Base-by-base conservation (phyloP, 2,888 invertebrate species). In the Drosophila dives region DNA sequence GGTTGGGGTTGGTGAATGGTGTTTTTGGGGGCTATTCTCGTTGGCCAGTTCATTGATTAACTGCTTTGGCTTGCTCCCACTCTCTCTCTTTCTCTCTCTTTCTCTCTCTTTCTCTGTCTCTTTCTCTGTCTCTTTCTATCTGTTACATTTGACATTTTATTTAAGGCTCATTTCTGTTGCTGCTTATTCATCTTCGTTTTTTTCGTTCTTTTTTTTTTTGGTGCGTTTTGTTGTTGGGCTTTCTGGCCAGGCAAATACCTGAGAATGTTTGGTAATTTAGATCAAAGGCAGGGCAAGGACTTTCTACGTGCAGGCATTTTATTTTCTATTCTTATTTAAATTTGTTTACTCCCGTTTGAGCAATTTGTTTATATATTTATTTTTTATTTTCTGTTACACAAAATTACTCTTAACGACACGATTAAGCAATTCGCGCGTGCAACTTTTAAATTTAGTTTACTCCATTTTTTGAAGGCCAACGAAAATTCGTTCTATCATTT, bases 211-310 rank as follows among this genome's bases (percentile, higher is more conserved):
- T 34, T 34, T 34, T 11, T 51, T n/a, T 61, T 48, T 56, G 51
- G 60, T 50, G 69, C 32, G 48, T 76, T 55, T 67, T 71, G 64
- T 76, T 78, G 72, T 72, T 78, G 68, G 75, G 66, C 70, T 76
- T 79, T 66, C 71, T 73, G 64, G 26, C 36, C 20, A 1, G 29
- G 32, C 20, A 84, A 86, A 86, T 86, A 86, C 85, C 85, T 89
- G 89, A 86, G 86, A 89, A 86, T 86, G 84, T 77, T 83, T 79
- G 89, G 71, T 84, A 86, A 86, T 89, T 86, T 86, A 89, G 86
- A 86, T 86, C 89, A 86, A 86, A 86, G 89, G 76, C 73, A 53
- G 71, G 64, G 26, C 65, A 72, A 77, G 72, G 62, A 36, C 36
- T 55, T 8, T 69, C 12, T 68, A 86, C 84, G 86, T 83, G 86